Percentiles rank a stretch among this genome's conserved stretches.
phyloP scores from a whole-genome alignment of 2,888 invertebrate genomes.

The Cylindroiulus punctatus region DNA sequence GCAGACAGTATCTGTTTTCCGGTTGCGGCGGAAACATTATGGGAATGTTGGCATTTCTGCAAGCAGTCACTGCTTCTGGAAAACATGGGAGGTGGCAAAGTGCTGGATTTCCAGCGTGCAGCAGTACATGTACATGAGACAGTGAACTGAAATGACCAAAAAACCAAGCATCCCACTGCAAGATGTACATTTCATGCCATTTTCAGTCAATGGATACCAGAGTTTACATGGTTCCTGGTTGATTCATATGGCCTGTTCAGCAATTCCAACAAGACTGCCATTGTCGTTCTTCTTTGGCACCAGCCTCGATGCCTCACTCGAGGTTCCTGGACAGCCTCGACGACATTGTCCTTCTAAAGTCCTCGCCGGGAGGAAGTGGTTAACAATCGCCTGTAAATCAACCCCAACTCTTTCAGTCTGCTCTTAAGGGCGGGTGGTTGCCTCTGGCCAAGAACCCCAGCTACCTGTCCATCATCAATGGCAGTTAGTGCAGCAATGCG shows the following conservation, averaged over 20 bases:
- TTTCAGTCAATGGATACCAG: background rate
- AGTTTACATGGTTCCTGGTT: background rate
- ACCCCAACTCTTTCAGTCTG: background rate
- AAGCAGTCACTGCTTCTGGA: no score
- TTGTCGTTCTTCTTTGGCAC: background rate
- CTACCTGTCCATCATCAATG: no score
- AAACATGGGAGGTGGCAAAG: background rate
- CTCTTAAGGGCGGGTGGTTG: background rate
- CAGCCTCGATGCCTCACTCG: background rate
- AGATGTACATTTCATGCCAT: background rate
- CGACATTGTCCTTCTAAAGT: background rate
- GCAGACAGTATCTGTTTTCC: conserved; percentile 2
- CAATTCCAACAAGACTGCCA: background rate
- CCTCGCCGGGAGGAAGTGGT: background rate
- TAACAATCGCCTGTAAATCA: background rate
- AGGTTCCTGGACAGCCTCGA: background rate
- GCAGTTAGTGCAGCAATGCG: background rate
- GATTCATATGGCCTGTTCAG: background rate
- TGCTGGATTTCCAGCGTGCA: background rate
- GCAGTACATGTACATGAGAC: background rate
- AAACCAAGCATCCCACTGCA: background rate
- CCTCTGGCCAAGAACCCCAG: no score
- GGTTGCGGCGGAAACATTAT: background rate
- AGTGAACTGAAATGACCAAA: background rate
- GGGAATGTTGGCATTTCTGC: background rate